phyloP scores from a whole-genome alignment of 2,113 vertebrate species.

The Peromyscus maniculatus region DNA sequence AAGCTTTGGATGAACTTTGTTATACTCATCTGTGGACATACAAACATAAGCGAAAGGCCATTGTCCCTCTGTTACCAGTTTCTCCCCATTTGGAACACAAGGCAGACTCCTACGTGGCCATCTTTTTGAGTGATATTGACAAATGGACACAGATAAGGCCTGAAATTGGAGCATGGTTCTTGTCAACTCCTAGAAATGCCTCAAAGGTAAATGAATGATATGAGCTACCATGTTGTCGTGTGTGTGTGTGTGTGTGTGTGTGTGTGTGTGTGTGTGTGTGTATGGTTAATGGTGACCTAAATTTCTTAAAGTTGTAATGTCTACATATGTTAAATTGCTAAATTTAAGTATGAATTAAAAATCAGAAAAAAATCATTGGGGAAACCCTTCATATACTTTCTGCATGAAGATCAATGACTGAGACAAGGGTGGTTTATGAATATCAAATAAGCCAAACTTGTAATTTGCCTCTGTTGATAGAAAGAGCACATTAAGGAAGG shows the following conservation, averaged over 20 bases:
- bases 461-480: background rate
- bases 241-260: too few relatives aligned
- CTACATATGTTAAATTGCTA: background rate
- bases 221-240: background rate
- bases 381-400: background rate
- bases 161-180: background rate
- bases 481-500: background rate
- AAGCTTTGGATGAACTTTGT: background rate
- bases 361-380: background rate
- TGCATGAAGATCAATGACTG: background rate
- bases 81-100: background rate
- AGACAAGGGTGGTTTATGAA: background rate
- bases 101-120: background rate
- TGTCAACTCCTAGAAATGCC: background rate
- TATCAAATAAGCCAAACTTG: background rate
- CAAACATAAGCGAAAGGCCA: background rate
- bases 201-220: background rate
- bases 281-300: background rate
- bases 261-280: too few relatives aligned
- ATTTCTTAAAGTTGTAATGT: background rate
- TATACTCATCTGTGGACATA: background rate
- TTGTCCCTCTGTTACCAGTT: background rate
- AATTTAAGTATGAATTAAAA: conserved; percentile 4
- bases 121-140: background rate
- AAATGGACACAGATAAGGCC: background rate